phyloP scores from a whole-genome alignment of 2,797 vertebrate genomes.

The Parauchenoglanis punctatus region DNA sequence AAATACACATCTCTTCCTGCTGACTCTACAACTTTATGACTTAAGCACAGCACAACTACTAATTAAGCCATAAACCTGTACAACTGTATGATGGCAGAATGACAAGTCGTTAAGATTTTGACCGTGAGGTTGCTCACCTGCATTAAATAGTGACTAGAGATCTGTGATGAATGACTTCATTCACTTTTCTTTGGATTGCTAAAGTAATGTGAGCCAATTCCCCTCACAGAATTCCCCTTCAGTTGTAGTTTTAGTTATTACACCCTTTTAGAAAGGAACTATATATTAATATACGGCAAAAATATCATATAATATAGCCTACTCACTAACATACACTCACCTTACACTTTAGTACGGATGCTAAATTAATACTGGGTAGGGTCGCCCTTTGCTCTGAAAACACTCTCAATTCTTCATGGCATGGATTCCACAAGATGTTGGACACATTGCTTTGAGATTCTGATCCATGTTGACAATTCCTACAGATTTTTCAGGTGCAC shows the following conservation, averaged over 20 bases:
- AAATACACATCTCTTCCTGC: conserved; percentile 60
- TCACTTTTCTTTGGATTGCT: not conserved
- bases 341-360: too few species aligned
- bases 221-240: not conserved
- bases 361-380: too few species aligned
- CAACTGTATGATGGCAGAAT: conserved; percentile 61
- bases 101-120: conserved; percentile 65
- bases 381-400: too few species aligned
- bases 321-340: not conserved
- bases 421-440: too few species aligned
- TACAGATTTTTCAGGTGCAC: too few species aligned
- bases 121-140: conserved; percentile 70
- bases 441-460: too few species aligned
- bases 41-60: conserved; percentile 39
- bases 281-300: not conserved
- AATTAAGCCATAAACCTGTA: conserved; percentile 64
- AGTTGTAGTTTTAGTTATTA: conserved; percentile 5
- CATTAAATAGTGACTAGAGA: not conserved
- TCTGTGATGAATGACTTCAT: conserved; percentile 19
- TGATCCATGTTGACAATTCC: too few species aligned
- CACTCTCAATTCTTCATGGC: too few species aligned
- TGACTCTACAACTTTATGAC: conserved; percentile 57
- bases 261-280: not conserved
- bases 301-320: not conserved
- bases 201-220: not conserved